Percentiles rank a stretch among this genome's conserved stretches.
Conservation (phyloP, 1,140 invertebrate species). For the Drosophila tristis region DNA sequence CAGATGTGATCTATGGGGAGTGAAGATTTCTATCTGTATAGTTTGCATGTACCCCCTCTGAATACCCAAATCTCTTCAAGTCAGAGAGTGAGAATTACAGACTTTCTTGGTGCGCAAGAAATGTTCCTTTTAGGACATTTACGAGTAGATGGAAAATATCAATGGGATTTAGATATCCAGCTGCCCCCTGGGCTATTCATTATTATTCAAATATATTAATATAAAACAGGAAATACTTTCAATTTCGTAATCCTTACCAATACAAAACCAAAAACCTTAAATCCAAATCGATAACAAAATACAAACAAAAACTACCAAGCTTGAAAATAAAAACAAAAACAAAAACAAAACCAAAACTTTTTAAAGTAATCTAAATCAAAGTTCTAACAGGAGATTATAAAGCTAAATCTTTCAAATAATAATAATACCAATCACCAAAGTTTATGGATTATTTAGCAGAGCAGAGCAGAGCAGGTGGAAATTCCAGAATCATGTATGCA, state of each 20-base stretch:
- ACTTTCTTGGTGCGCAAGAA: too few relatives aligned
- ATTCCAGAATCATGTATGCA: slow-evolving; percentile 61
- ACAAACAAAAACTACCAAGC: slow-evolving; percentile 26
- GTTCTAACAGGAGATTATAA: slow-evolving; percentile 9
- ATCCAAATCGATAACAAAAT: slow-evolving; percentile 16
- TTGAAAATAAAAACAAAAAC: slow-evolving; percentile 39
- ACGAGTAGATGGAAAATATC: neutral
- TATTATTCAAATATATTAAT: slow-evolving; percentile 32
- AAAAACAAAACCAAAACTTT: slow-evolving; percentile 17
- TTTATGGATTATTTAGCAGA: slow-evolving; percentile 50
- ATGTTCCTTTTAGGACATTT: too few relatives aligned
- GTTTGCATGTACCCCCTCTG: too few relatives aligned
- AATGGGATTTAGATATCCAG: slow-evolving; percentile 14
- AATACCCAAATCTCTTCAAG: neutral
- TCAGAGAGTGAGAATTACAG: too few relatives aligned
- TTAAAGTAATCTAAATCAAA: slow-evolving; percentile 32
- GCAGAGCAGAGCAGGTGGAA: slow-evolving; percentile 12
- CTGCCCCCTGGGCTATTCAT: slow-evolving; percentile 7
- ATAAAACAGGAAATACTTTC: slow-evolving; percentile 41
- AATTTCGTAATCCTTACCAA: slow-evolving; percentile 28
- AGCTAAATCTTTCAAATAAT: slow-evolving; percentile 25
- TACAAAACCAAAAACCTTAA: slow-evolving; percentile 10
- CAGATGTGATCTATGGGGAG: too few relatives aligned
- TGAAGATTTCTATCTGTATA: neutral
- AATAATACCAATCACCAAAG: slow-evolving; percentile 27